These are phyloP conservation scores for Caerostris extrusa DNA, from an alignment of 1,140 invertebrate species.

Conservation along the genomic window DNA sequence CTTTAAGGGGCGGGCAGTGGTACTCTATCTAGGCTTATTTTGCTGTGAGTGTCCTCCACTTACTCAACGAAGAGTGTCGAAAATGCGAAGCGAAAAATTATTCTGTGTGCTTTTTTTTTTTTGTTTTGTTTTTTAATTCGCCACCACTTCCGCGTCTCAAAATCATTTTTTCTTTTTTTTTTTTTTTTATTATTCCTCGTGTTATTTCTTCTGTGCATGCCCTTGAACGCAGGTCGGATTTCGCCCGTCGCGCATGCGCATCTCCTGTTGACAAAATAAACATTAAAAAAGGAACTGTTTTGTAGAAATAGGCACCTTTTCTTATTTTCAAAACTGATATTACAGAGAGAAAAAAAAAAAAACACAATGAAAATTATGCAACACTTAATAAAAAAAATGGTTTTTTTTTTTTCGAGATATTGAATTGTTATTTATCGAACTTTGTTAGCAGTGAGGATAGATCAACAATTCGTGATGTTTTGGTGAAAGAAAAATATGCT, in stretches of 20 bases:
- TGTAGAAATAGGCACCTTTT: background rate
- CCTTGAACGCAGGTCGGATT: background rate
- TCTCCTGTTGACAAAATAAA: conserved; percentile 3
- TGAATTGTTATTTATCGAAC: background rate
- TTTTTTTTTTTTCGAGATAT: background rate
- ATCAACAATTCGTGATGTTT: background rate
- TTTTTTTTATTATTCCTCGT: background rate
- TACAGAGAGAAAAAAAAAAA: background rate
- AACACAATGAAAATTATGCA: too few species aligned
- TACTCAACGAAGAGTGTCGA: background rate
- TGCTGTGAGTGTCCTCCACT: conserved; percentile 8
- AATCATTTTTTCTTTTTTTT: background rate
- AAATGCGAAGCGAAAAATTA: background rate
- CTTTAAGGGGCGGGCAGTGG: background rate
- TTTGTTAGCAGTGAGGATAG: background rate
- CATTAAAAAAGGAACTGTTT: background rate
- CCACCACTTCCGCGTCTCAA: background rate
- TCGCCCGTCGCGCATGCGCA: background rate
- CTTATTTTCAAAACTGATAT: background rate
- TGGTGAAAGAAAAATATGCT: background rate
- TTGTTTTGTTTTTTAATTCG: background rate
- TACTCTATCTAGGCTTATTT: background rate
- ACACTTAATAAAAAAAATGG: background rate
- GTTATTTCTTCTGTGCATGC: background rate
- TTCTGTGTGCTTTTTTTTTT: background rate